Evolutionary conservation across 1,140 invertebrate genomes (phyloP), one percentile per base, ranked within the genome.

Genomic region (Camponotus floridanus): DNA sequence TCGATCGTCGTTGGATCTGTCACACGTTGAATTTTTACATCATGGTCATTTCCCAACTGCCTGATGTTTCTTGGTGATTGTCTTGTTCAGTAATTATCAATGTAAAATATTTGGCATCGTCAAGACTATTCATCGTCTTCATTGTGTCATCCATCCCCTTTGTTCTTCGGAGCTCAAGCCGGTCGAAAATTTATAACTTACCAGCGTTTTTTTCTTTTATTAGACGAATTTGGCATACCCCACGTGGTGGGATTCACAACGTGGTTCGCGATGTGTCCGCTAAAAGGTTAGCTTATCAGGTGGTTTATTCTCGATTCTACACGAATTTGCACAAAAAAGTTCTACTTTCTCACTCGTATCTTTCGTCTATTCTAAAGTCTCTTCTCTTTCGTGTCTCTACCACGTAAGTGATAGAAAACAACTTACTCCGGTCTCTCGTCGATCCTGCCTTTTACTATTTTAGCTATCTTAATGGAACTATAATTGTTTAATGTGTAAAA

Each of bases 221-320:
- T 76, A 94, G 94, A 92, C 91, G 92, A 94, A 88, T 91, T 92
- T 86, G 91, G 90, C 84, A 91, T 94, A 83, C 94, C 95, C 71
- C 95, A 95, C 92, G 94, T 95, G 91, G 95, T 96, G 92, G 95
- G 95, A 93, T 96, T 96, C 93, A 96, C 95, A 71, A 95, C 96
- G 88, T 96, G 96, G 96, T 95, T 96, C 92, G 94, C 96, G 86
- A 95, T 96, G 94, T 95, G 94, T 92, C 95, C 95, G 85, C 92
- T 94, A 83, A 96, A 96, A 96, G 96, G 96, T 96, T 95, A 95
- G 95, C 92, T 39, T 36, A 71, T 76, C 68, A 86, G 81, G 76
- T 90, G 68, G 15, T 91, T 87, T 81, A 62, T 21, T 79, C 67
- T 85, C 45, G 70, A 85, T 85, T 87, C 76, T 86, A 76, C 4